Percentiles rank a stretch among this genome's conserved stretches.
These are phyloP conservation scores for Epizoanthus illoricatus DNA, from an alignment of 92 coral and sea anemone species.

Conservation along the genomic window DNA sequence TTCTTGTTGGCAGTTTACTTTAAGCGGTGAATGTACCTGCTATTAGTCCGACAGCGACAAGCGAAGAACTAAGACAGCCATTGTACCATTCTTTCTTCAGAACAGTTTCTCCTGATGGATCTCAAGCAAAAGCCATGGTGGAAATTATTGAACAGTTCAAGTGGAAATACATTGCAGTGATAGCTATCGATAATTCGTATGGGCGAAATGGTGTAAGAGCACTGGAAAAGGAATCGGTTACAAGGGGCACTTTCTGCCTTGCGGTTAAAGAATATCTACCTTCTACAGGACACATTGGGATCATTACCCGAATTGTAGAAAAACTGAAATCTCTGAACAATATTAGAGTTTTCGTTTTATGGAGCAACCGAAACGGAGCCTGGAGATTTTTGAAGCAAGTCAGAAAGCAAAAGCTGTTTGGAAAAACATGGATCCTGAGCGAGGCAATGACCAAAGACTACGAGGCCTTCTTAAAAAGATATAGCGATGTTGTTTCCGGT, in stretches of 20 bases:
- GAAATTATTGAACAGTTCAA: slow-evolving; percentile 21
- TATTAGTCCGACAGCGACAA: slow-evolving; percentile 55
- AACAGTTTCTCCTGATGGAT: slow-evolving; percentile 70
- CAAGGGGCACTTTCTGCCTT: slow-evolving; percentile 41
- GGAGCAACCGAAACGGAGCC: slow-evolving; percentile 59
- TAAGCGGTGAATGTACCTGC: too few species aligned
- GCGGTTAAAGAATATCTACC: slow-evolving; percentile 34
- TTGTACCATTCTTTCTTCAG: slow-evolving; percentile 62
- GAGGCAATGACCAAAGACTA: slow-evolving; percentile 38
- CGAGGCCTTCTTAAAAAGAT: background rate
- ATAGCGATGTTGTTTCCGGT: background rate
- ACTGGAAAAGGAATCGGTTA: slow-evolving; percentile 59
- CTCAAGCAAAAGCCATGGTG: slow-evolving; percentile 76
- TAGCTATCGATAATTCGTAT: slow-evolving; percentile 47
- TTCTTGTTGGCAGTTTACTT: slow-evolving; percentile 53
- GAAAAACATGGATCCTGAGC: too few species aligned
- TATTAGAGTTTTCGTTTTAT: slow-evolving; percentile 59
- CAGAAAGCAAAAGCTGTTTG: too few species aligned
- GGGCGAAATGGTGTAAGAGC: slow-evolving; percentile 66
- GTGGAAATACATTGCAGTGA: too few species aligned
- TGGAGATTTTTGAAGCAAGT: background rate
- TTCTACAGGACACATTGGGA: slow-evolving; percentile 44
- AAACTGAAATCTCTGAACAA: slow-evolving; percentile 45
- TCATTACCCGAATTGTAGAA: slow-evolving; percentile 55
- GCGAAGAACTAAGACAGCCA: slow-evolving; percentile 64